A percentile compares a stretch with the other conserved stretches of the same genome.
These are phyloP conservation scores for Drosophila pallidifrons DNA, from an alignment of 1,140 invertebrate genomes.

Conservation along the genomic window DNA sequence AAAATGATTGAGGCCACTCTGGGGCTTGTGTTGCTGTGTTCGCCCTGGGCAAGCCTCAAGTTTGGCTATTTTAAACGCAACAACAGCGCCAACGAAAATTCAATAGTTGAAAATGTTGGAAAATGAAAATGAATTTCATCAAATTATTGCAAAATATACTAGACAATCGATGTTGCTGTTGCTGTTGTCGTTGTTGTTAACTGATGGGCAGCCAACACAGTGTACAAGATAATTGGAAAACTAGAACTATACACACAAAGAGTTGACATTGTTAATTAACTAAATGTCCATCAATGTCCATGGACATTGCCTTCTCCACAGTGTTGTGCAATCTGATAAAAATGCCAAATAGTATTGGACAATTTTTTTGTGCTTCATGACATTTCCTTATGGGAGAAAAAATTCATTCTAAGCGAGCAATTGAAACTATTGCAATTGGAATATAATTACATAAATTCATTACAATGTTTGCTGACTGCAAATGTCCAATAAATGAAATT, in stretches of 20 bases:
- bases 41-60: background rate
- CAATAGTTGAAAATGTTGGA: constrained; percentile 21
- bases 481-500: too few species aligned
- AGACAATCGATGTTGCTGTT: background rate
- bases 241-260: background rate
- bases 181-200: constrained; percentile 1
- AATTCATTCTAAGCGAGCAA: background rate
- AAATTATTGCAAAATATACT: constrained; percentile 33
- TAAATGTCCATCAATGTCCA: constrained; percentile 7
- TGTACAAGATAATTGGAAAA: constrained; percentile 15
- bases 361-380: background rate
- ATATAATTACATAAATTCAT: background rate
- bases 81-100: background rate
- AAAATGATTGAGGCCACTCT: constrained; percentile 46
- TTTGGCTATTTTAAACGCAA: constrained; percentile 30
- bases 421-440: background rate
- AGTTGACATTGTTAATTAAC: constrained; percentile 14
- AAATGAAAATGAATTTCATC: constrained; percentile 37
- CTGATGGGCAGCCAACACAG: constrained; percentile 11
- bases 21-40: background rate
- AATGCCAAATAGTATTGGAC: background rate
- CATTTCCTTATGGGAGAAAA: background rate
- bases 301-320: background rate
- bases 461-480: too few species aligned
- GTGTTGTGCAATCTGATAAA: constrained; percentile 1